These are phyloP conservation scores for Imbricaverruca yamaguchii DNA, from an alignment of 2,888 invertebrate genomes.

Conservation along the genomic window DNA sequence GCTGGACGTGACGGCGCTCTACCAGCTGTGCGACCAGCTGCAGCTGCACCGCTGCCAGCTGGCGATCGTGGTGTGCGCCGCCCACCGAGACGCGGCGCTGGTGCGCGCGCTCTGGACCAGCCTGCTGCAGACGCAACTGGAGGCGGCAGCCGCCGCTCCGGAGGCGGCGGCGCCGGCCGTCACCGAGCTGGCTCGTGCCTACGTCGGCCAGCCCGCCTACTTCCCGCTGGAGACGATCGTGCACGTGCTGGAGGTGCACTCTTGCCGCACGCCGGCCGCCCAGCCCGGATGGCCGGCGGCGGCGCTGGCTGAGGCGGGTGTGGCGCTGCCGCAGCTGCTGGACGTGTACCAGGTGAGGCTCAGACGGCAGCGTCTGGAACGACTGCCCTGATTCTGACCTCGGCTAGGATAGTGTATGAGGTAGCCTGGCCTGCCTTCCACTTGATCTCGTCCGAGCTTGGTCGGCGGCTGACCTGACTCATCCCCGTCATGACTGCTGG, in stretches of 20 bases:
- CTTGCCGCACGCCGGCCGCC: slow-evolving; percentile 33
- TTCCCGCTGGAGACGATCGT: slow-evolving; percentile 33
- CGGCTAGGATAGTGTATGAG: slow-evolving; percentile 49
- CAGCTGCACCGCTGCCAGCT: slow-evolving; percentile 88
- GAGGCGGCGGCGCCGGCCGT: slow-evolving; percentile 44
- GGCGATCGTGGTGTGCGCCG: slow-evolving; percentile 89
- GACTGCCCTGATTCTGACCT: background rate
- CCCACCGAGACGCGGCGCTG: slow-evolving; percentile 76
- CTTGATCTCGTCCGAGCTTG: background rate
- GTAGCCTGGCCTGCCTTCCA: slow-evolving; percentile 55
- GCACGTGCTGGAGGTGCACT: slow-evolving; percentile 22
- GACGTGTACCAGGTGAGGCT: slow-evolving; percentile 62
- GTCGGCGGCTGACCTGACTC: background rate
- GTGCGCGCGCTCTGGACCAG: slow-evolving; percentile 89
- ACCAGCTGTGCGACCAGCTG: slow-evolving; percentile 72
- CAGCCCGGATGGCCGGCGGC: slow-evolving; percentile 36
- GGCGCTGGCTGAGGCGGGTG: slow-evolving; percentile 59
- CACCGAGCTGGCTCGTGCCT: slow-evolving; percentile 61
- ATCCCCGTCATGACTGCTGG: background rate
- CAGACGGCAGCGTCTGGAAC: too few relatives aligned
- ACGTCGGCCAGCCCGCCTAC: slow-evolving; percentile 19
- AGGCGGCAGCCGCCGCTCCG: background rate
- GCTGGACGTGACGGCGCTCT: slow-evolving; percentile 75
- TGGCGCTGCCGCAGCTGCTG: slow-evolving; percentile 66
- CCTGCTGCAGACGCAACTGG: slow-evolving; percentile 45